Conservation (phyloP, 2,888 invertebrate genomes). For the Apocheima hispidaria region DNA sequence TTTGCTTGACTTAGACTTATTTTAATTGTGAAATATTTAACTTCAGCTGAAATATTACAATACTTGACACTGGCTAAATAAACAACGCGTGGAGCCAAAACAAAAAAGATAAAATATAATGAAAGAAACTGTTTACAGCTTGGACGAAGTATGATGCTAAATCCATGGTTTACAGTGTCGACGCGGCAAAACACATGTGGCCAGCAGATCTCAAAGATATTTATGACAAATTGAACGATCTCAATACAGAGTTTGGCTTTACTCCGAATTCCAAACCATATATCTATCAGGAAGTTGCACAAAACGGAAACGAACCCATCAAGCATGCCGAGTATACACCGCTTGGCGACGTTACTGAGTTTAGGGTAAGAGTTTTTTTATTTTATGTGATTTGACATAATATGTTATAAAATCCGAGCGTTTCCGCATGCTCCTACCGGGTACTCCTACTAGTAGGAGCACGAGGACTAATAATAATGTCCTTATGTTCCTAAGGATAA, state of each 20-base stretch:
- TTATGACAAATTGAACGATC: conserved; percentile 83
- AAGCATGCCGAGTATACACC: conserved; percentile 64
- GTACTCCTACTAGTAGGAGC: too few species aligned
- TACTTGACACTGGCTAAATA: too few species aligned
- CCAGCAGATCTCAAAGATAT: conserved; percentile 90
- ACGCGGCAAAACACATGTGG: conserved; percentile 92
- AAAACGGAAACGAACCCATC: conserved; percentile 82
- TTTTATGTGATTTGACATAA: background rate
- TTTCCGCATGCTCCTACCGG: too few species aligned
- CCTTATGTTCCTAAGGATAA: too few species aligned
- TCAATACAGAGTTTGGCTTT: conserved; percentile 88
- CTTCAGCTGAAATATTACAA: too few species aligned
- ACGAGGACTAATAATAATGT: too few species aligned
- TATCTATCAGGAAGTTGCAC: conserved; percentile 90
- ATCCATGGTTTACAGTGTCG: conserved; percentile 86
- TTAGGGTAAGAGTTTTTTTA: conserved; percentile 71
- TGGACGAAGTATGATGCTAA: too few species aligned
- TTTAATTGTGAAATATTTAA: too few species aligned
- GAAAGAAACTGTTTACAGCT: too few species aligned
- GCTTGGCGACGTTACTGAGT: conserved; percentile 91
- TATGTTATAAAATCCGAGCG: background rate
- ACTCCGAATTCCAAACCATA: conserved; percentile 86
- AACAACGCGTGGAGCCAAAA: too few species aligned
- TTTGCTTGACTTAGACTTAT: too few species aligned
- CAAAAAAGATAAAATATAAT: too few species aligned